A percentile compares a stretch with the other conserved stretches of the same genome.
These are phyloP conservation scores for Hycleus cichorii DNA, from an alignment of 1,140 invertebrate genomes.

Conservation along the genomic window DNA sequence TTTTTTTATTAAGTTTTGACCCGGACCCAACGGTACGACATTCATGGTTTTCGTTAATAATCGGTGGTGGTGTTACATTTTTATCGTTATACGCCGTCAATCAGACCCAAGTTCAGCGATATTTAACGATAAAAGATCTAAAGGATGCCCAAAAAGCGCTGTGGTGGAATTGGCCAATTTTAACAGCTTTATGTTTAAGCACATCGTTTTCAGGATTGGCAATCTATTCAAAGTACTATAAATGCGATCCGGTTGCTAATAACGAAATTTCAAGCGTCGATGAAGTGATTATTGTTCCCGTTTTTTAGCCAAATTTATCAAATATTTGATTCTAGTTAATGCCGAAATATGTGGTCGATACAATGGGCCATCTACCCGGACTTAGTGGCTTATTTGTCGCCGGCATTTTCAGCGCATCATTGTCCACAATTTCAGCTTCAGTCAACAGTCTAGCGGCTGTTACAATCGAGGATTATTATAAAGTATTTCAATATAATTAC, in stretches of 20 bases:
- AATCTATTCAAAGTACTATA: conserved; percentile 66
- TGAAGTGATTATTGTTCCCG: conserved; percentile 34
- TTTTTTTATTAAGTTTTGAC: conserved; percentile 44
- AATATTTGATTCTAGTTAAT: conserved; percentile 46
- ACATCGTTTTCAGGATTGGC: conserved; percentile 72
- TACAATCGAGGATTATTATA: conserved; percentile 77
- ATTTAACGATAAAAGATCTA: conserved; percentile 66
- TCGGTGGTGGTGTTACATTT: conserved; percentile 69
- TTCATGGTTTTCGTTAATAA: conserved; percentile 61
- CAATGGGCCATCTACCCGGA: conserved; percentile 58
- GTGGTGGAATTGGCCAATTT: conserved; percentile 64
- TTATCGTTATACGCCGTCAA: conserved; percentile 74
- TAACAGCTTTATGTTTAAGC: conserved; percentile 56
- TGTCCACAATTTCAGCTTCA: conserved; percentile 79
- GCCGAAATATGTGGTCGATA: conserved; percentile 73
- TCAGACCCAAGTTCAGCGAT: conserved; percentile 79
- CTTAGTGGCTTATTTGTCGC: conserved; percentile 75
- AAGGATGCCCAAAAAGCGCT: conserved; percentile 55
- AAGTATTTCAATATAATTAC: conserved; percentile 32
- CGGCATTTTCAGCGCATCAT: conserved; percentile 74
- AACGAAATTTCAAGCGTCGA: conserved; percentile 48
- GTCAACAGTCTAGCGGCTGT: conserved; percentile 81
- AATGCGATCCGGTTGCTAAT: conserved; percentile 64
- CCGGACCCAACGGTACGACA: conserved; percentile 67
- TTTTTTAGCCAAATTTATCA: neutral